A percentile compares a stretch with the other conserved stretches of the same genome.
These are phyloP conservation scores for Echinometra lucunter DNA, from an alignment of 53 echinoderm and acorn worm genomes.

Conservation along the genomic window DNA sequence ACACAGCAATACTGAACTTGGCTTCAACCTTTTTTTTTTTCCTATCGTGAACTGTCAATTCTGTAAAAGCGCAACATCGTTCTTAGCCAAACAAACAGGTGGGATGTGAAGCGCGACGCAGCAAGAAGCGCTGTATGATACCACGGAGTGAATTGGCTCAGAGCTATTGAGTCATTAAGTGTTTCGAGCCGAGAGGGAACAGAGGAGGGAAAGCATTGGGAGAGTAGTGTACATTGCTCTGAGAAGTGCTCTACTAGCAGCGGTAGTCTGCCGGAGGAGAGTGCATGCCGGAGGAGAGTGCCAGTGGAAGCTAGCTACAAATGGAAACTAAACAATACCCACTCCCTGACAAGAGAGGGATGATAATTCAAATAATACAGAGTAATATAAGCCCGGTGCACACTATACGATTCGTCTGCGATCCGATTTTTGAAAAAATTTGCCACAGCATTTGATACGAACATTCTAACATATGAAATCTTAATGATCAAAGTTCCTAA, in stretches of 20 bases:
- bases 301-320: not conserved
- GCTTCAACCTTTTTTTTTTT: not conserved
- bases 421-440: no score
- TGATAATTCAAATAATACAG: not conserved
- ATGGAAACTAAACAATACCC: not conserved
- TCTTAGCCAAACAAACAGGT: slow-evolving; percentile 60
- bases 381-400: no score
- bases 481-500: no score
- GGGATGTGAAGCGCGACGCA: slow-evolving; percentile 23
- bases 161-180: slow-evolving; percentile 43
- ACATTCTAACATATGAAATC: no score
- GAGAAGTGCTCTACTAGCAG: not conserved
- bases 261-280: not conserved
- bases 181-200: not conserved
- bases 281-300: not conserved
- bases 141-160: slow-evolving; percentile 46
- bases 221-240: not conserved
- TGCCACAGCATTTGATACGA: no score
- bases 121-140: slow-evolving; percentile 14
- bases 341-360: not conserved
- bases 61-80: slow-evolving; percentile 23
- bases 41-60: slow-evolving; percentile 33
- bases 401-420: no score
- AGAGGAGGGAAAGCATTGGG: not conserved
- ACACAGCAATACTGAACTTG: slow-evolving; percentile 14